A percentile compares a stretch with the other conserved stretches of the same genome.
These are phyloP conservation scores for Caenorhabditis angaria DNA, from an alignment of 2,888 invertebrate genomes.

Conservation along the genomic window DNA sequence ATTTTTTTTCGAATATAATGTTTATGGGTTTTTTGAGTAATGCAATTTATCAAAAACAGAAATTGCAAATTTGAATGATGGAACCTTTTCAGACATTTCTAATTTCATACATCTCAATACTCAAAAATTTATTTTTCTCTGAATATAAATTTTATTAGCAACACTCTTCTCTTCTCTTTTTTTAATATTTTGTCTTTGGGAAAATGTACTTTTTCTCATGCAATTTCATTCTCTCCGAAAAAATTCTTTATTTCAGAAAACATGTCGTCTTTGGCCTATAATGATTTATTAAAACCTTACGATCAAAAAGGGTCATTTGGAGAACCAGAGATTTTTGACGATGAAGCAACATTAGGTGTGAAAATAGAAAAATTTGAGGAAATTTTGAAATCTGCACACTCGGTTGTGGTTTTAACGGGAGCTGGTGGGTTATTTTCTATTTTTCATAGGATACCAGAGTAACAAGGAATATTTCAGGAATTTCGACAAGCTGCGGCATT, in stretches of 20 bases:
- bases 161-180: too few species aligned
- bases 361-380: background rate
- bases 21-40: too few species aligned
- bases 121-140: too few species aligned
- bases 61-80: too few species aligned
- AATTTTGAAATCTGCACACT: background rate
- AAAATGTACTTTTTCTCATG: too few species aligned
- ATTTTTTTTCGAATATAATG: too few species aligned
- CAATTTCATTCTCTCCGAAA: too few species aligned
- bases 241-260: background rate
- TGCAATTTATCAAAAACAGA: too few species aligned
- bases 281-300: background rate
- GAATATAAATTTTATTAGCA: too few species aligned
- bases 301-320: background rate
- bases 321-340: background rate
- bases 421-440: slow-evolving; percentile 82
- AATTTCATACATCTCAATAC: too few species aligned
- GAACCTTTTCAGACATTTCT: too few species aligned
- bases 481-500: slow-evolving; percentile 81
- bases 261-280: background rate
- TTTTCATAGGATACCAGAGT: background rate
- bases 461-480: slow-evolving; percentile 12
- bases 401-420: slow-evolving; percentile 83
- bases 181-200: too few species aligned
- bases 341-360: background rate